phyloP scores from a whole-genome alignment of 92 coral and sea anemone species.

The Parazoanthus atlanticus region DNA sequence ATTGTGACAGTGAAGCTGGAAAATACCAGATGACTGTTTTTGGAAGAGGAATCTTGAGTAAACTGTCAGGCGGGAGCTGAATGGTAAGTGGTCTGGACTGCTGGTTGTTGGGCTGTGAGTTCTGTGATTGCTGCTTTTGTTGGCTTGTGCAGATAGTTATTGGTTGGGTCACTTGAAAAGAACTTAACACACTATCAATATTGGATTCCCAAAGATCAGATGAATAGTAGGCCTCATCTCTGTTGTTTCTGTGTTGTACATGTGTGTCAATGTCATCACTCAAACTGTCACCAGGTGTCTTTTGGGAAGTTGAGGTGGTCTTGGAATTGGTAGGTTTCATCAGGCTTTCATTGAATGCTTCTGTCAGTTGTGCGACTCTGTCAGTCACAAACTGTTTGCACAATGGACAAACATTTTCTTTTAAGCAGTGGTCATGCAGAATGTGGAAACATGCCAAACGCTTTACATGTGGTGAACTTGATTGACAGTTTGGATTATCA shows the following conservation, averaged over 20 bases:
- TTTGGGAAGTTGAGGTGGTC: too few relatives aligned
- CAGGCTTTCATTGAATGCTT: too few relatives aligned
- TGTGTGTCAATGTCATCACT: too few relatives aligned
- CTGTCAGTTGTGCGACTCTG: too few relatives aligned
- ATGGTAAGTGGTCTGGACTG: not conserved
- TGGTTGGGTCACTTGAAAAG: constrained; percentile 7
- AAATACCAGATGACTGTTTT: constrained; percentile 9
- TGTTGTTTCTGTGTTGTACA: not conserved
- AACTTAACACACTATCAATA: not conserved
- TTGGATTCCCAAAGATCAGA: not conserved
- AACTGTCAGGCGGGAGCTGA: not conserved
- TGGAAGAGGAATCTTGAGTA: not conserved
- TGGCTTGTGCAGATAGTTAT: not conserved
- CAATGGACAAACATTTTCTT: too few relatives aligned
- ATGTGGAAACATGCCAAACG: too few relatives aligned
- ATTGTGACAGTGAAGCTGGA: not conserved
- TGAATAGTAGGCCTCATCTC: not conserved
- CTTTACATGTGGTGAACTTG: too few relatives aligned
- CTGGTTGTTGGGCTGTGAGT: not conserved
- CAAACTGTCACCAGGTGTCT: too few relatives aligned
- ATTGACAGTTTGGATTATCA: too few relatives aligned
- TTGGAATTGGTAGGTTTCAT: too few relatives aligned
- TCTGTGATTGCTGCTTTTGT: not conserved
- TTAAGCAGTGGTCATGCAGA: too few relatives aligned
- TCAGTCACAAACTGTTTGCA: too few relatives aligned